These are phyloP conservation scores for Arenaria interpres DNA, from an alignment of 2,113 vertebrate genomes.

Conservation along the genomic window DNA sequence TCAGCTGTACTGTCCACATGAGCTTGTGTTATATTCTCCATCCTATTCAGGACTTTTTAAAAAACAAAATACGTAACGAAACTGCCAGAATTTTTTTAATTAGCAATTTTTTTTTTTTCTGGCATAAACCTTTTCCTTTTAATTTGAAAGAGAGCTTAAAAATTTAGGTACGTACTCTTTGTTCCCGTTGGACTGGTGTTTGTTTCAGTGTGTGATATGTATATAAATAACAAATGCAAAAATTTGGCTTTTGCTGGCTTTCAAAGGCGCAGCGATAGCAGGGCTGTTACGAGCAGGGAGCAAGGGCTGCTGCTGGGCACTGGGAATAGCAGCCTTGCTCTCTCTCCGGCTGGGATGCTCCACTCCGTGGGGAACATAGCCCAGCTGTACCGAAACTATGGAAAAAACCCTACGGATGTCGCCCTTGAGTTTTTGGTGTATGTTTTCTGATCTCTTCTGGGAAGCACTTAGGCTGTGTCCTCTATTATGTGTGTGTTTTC, in stretches of 20 bases:
- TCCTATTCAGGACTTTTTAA: background rate
- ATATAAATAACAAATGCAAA: too few relatives aligned
- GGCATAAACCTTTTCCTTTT: background rate
- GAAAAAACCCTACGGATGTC: background rate
- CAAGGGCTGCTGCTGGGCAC: background rate
- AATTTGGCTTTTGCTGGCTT: background rate
- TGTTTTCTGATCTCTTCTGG: background rate
- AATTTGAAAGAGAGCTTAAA: accelerated
- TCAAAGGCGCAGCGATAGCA: background rate
- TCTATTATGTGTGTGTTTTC: background rate
- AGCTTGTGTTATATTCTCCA: background rate
- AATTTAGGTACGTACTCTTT: background rate
- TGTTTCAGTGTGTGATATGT: background rate
- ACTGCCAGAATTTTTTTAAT: background rate
- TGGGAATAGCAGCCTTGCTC: background rate
- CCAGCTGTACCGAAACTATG: background rate
- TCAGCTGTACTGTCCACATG: background rate
- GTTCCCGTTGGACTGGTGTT: background rate
- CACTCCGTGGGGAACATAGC: background rate
- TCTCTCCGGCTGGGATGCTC: background rate
- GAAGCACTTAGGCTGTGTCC: background rate
- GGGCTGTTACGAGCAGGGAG: background rate
- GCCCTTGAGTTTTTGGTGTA: background rate
- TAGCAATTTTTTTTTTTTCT: background rate
- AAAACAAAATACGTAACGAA: background rate